A percentile compares a stretch with the other conserved stretches of the same genome.
phyloP scores from a whole-genome alignment of 2,113 vertebrate genomes.

The Chaetodon trifascialis region DNA sequence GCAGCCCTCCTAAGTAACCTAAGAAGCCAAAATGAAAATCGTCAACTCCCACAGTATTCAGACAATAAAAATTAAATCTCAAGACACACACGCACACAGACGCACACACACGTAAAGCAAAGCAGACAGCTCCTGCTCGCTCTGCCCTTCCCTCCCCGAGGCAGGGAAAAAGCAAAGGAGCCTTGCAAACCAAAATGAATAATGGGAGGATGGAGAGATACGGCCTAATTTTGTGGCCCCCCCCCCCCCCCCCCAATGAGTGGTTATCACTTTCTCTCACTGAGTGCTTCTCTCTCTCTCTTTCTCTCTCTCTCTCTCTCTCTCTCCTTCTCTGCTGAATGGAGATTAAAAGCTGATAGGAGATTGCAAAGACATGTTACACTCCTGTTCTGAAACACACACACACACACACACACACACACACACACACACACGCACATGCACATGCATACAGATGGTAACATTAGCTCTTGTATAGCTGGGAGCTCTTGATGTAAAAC shows the following conservation, averaged over 20 bases:
- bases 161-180: conserved; percentile 57
- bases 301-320: neutral
- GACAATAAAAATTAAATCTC: conserved; percentile 63
- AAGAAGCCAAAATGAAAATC: conserved; percentile 61
- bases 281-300: conserved; percentile 41
- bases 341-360: conserved; percentile 81
- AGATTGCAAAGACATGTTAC: conserved; percentile 78
- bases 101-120: conserved; percentile 38
- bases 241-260: conserved; percentile 33
- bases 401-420: conserved; percentile 28
- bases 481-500: conserved; percentile 82
- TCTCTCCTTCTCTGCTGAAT: conserved; percentile 45
- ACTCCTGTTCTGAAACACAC: conserved; percentile 69
- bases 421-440: conserved; percentile 28
- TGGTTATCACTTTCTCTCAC: conserved; percentile 68
- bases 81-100: conserved; percentile 10
- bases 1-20: conserved; percentile 41
- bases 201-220: conserved; percentile 71
- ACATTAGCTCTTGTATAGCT: conserved; percentile 81
- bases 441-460: conserved; percentile 56
- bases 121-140: conserved; percentile 38
- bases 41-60: conserved; percentile 61
- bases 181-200: conserved; percentile 68
- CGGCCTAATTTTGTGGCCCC: conserved; percentile 48
- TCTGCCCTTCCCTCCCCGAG: conserved; percentile 33